These are phyloP conservation scores for Syngnathus floridae DNA, from an alignment of 2,113 vertebrate genomes.

Conservation along the genomic window DNA sequence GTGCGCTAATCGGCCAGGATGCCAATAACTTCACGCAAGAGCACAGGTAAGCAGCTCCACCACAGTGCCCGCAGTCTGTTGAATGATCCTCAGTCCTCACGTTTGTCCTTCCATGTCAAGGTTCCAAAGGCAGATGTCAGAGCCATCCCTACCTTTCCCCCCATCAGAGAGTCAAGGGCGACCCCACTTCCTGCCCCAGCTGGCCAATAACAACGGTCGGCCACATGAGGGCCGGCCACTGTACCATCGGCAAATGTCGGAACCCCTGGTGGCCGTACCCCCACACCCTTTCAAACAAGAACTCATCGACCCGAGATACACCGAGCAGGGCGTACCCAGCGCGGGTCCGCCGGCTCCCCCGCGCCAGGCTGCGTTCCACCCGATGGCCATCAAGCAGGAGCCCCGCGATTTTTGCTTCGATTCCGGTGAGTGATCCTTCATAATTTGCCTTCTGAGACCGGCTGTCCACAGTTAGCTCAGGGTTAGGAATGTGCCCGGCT, in stretches of 20 bases:
- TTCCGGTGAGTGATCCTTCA: conserved; percentile 77
- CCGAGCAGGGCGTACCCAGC: conserved; percentile 78
- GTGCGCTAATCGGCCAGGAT: conserved; percentile 78
- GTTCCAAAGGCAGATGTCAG: conserved; percentile 94
- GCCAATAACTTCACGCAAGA: conserved; percentile 78
- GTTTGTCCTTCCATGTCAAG: conserved; percentile 47
- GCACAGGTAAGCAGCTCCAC: conserved; percentile 78
- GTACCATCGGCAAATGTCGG: conserved; percentile 91
- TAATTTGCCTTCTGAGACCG: not conserved
- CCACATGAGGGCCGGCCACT: conserved; percentile 77
- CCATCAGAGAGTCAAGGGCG: conserved; percentile 62
- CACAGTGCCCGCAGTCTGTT: not conserved
- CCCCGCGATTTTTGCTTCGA: conserved; percentile 93
- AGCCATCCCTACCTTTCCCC: conserved; percentile 75
- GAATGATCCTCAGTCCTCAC: too few species aligned
- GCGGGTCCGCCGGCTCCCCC: conserved; percentile 55
- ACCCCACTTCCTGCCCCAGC: conserved; percentile 76
- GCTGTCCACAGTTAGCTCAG: not conserved
- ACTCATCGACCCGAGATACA: conserved; percentile 81
- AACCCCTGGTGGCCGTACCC: conserved; percentile 80
- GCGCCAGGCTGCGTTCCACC: conserved; percentile 74
- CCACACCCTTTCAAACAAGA: conserved; percentile 93
- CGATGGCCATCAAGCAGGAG: conserved; percentile 93
- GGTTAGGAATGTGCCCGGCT: conserved; percentile 48
- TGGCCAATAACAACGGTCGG: conserved; percentile 53